A percentile compares a stretch with the other conserved stretches of the same genome.
phyloP scores from a whole-genome alignment of 2,797 vertebrate species.

The Rhincodon typus region DNA sequence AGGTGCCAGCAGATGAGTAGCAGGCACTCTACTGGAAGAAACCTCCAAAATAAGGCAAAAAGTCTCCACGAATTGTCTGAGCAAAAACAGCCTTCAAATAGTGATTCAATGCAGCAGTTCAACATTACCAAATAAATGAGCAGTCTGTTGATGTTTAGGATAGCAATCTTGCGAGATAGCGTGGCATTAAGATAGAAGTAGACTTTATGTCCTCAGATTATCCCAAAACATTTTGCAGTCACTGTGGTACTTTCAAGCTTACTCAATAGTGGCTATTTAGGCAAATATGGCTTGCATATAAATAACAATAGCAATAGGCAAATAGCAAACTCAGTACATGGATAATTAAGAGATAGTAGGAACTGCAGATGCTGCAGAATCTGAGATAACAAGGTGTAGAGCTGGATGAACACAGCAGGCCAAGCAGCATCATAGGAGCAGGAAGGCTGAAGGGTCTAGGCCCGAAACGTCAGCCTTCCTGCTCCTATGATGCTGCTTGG shows the following conservation, averaged over 20 bases:
- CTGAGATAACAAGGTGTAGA: too few relatives aligned
- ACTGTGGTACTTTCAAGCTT: neutral
- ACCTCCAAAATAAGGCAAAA: neutral
- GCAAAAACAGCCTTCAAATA: neutral
- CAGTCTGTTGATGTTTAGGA: neutral
- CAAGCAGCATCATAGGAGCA: too few relatives aligned
- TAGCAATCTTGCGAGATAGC: neutral
- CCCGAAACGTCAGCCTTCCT: too few relatives aligned
- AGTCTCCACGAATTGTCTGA: neutral
- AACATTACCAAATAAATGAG: neutral
- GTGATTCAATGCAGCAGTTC: neutral
- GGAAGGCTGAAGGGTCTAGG: too few relatives aligned
- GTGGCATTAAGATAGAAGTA: neutral
- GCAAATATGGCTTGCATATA: neutral
- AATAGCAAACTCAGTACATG: neutral
- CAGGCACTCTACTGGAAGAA: neutral
- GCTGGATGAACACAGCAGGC: too few relatives aligned
- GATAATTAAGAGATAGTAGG: too few relatives aligned
- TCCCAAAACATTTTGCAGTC: neutral
- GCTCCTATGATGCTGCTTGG: too few relatives aligned
- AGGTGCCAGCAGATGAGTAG: neutral
- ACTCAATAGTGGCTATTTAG: neutral
- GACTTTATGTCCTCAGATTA: neutral
- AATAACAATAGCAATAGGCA: too few relatives aligned
- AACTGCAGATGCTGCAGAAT: too few relatives aligned